phyloP scores from a whole-genome alignment of 2,113 vertebrate species.

The Tragelaphus buxtoni region DNA sequence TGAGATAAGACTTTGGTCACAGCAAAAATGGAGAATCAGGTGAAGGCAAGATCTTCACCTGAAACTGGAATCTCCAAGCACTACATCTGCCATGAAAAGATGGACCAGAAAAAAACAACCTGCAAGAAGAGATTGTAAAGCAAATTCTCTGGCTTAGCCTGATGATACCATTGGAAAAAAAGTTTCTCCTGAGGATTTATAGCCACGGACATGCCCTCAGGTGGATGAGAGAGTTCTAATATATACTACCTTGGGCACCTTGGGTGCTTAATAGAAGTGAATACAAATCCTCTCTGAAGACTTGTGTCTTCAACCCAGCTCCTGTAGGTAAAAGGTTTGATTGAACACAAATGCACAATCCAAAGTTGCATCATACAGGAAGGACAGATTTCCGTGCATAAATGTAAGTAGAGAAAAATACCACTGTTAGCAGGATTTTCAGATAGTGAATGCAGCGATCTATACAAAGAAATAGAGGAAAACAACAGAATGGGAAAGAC shows the following conservation, averaged over 20 bases:
- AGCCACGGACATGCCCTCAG: not conserved
- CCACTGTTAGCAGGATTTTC: not conserved
- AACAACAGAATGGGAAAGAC: no score
- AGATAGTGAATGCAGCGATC: not conserved
- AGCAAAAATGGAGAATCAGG: not conserved
- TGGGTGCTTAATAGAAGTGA: not conserved
- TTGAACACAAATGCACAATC: not conserved
- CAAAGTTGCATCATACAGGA: not conserved
- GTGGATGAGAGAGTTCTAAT: not conserved
- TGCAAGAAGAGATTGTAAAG: not conserved
- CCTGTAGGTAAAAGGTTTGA: not conserved
- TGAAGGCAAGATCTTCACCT: not conserved
- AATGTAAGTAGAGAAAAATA: slow-evolving; percentile 10
- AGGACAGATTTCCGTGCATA: not conserved
- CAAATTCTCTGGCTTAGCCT: not conserved
- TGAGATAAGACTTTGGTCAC: not conserved
- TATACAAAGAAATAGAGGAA: no score
- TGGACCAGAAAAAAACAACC: not conserved
- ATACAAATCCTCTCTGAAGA: not conserved
- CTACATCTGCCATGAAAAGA: not conserved
- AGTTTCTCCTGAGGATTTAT: not conserved
- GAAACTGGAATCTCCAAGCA: not conserved
- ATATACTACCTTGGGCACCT: not conserved
- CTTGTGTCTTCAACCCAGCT: not conserved
- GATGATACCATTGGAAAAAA: not conserved